Base-by-base conservation (phyloP, 2,888 invertebrate genomes). In the Danaus chrysippus region DNA sequence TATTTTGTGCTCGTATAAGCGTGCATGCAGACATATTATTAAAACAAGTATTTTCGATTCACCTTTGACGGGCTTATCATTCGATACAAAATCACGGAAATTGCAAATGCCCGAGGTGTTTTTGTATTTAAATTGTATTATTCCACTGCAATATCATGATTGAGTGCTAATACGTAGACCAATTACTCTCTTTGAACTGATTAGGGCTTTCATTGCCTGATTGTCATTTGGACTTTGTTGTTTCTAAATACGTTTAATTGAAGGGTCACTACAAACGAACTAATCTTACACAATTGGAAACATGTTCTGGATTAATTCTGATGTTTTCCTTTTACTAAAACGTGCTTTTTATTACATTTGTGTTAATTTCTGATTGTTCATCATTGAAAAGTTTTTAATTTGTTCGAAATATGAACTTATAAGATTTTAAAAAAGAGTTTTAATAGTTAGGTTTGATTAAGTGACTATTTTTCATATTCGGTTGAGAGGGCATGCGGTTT, bases 131-230 rank as follows among this genome's bases (percentile, higher is more conserved):
- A 64, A 71, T 72, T 68, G 70, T 67, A 68, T 70, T 70, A 71
- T 64, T 62, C 59, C 63, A 64, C 62, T 67, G 71, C 70, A 71
- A 73, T 71, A 70, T 70, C 68, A 64, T 69, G 71, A 74, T 71
- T 71, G 70, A 68, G 60, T 65, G 62, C 64, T 71, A 68, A 71
- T 73, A 71, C 67, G 59, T 57, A 66, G 63, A 67, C 66, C 66
- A 71, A 65, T 71, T 71, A 71, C 66, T 70, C 70, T 59, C 69
- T 71, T 71, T 73, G 69, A 72, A 64, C 69, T 71, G 72, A 72
- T 73, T 72, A 73, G 70, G 65, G 63, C 62, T 64, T 70, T 68
- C 64, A 69, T 65, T 70, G 64, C 61, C 66, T 62, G 64, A 70
- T 70, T 71, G 71, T 70, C 64, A 62, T 61, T 64, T 49, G 34